phyloP scores from a whole-genome alignment of 2,113 vertebrate genomes.

The Xiphophorus couchianus region DNA sequence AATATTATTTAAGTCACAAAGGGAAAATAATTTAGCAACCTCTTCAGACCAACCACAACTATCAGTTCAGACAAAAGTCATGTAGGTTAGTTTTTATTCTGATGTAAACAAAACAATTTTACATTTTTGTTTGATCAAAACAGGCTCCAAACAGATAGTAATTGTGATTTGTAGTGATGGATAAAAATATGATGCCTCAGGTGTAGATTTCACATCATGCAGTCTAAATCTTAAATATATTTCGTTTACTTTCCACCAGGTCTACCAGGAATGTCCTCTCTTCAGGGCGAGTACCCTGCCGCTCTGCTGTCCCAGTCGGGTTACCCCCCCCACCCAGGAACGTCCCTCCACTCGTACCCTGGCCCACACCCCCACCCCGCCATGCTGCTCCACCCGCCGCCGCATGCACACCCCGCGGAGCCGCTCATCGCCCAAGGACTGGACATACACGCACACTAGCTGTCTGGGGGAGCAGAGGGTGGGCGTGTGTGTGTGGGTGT shows the following conservation, averaged over 20 bases:
- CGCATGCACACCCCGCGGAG: conserved; percentile 80
- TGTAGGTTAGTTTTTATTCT: too few species aligned
- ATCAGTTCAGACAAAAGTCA: too few species aligned
- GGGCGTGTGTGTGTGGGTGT: conserved; percentile 23
- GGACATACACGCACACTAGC: conserved; percentile 85
- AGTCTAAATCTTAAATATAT: neutral
- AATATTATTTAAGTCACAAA: too few species aligned
- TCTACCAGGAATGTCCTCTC: conserved; percentile 82
- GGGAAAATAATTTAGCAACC: too few species aligned
- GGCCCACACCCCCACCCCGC: conserved; percentile 77
- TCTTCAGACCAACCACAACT: too few species aligned
- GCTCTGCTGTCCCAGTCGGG: conserved; percentile 79
- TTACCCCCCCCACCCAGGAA: conserved; percentile 76
- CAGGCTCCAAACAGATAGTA: too few species aligned
- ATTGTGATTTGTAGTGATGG: too few species aligned
- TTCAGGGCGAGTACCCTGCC: conserved; percentile 78
- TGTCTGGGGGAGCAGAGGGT: conserved; percentile 7
- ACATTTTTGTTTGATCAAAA: too few species aligned
- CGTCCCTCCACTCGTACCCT: conserved; percentile 79
- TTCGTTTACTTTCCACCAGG: conserved; percentile 59
- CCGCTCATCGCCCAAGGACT: conserved; percentile 80
- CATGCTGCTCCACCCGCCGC: conserved; percentile 81
- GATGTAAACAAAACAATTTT: too few species aligned
- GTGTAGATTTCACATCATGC: too few species aligned
- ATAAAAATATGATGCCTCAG: too few species aligned